Conservation (phyloP, 2,113 vertebrate genomes). For the Peromyscus maniculatus region DNA sequence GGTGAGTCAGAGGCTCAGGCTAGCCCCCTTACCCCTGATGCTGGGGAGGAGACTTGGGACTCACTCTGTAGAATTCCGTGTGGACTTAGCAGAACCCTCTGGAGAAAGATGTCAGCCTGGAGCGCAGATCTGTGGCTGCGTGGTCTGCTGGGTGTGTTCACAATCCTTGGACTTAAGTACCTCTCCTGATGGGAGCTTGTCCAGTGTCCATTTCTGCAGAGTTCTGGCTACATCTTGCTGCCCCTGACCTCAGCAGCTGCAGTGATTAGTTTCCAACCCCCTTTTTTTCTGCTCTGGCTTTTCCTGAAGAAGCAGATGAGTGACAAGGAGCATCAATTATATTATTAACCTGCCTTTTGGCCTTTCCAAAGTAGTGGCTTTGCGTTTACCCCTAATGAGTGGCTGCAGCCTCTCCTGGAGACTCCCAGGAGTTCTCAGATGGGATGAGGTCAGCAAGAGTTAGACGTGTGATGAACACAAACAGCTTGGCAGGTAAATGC, state of each 20-base stretch:
- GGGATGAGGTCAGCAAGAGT: constrained; percentile 25
- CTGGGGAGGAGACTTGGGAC: not conserved
- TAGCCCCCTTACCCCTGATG: too few relatives aligned
- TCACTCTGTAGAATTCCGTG: too few relatives aligned
- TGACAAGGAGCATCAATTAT: not conserved
- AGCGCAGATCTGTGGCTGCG: not conserved
- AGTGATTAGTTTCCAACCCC: not conserved
- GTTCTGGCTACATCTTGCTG: not conserved
- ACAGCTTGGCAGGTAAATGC: not conserved
- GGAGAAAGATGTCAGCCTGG: not conserved
- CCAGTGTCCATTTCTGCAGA: not conserved
- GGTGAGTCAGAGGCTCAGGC: not conserved
- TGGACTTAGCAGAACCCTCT: not conserved
- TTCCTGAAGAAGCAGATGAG: too few relatives aligned
- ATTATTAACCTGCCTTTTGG: constrained; percentile 7
- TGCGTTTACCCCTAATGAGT: constrained; percentile 57
- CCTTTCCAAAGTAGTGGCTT: not conserved
- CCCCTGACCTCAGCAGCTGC: too few relatives aligned
- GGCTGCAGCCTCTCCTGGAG: not conserved
- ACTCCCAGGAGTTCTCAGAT: not conserved
- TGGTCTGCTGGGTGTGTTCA: too few relatives aligned
- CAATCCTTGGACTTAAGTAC: not conserved
- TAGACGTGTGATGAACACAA: not conserved
- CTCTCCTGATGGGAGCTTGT: not conserved
- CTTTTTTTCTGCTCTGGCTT: not conserved